Evolutionary conservation across 2,888 invertebrate genomes (phyloP).

Genomic region (Ernsta delagoae): DNA sequence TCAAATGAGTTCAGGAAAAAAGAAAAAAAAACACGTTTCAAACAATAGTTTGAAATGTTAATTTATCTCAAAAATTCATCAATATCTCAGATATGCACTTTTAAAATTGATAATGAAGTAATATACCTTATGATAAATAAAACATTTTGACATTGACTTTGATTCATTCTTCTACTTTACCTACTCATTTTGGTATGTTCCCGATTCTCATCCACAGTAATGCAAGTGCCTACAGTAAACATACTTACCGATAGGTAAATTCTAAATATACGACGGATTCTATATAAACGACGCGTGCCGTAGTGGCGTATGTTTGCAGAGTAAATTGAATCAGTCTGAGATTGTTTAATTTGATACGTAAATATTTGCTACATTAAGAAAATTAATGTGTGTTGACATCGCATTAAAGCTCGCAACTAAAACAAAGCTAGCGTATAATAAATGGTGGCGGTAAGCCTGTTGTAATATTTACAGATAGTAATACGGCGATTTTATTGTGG

Average conservation of each 20-base stretch:
- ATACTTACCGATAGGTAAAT: slow-evolving; percentile 15
- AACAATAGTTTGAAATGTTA: too few relatives aligned
- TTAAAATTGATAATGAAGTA: too few relatives aligned
- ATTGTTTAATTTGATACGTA: slow-evolving; percentile 64
- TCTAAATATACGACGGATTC: slow-evolving; percentile 22
- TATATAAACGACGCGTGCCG: slow-evolving; percentile 33
- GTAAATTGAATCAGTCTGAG: slow-evolving; percentile 64
- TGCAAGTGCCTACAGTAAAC: slow-evolving; percentile 13
- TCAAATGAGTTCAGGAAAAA: too few relatives aligned
- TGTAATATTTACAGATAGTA: slow-evolving; percentile 15
- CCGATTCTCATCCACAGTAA: background rate
- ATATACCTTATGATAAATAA: too few relatives aligned
- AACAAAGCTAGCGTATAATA: slow-evolving; percentile 18
- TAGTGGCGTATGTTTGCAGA: slow-evolving; percentile 57
- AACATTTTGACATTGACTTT: too few relatives aligned
- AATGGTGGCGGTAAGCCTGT: slow-evolving; percentile 9
- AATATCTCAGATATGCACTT: too few relatives aligned
- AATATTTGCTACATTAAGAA: slow-evolving; percentile 59
- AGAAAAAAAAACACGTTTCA: too few relatives aligned
- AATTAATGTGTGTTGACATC: slow-evolving; percentile 43
- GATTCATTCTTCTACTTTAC: too few relatives aligned
- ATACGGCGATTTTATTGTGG: slow-evolving; percentile 1
- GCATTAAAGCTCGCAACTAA: slow-evolving; percentile 40
- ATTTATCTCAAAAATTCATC: too few relatives aligned
- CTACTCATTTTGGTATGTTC: background rate